Evolutionary conservation across 2,113 vertebrate genomes (phyloP).

Genomic region (Sorex fumeus): DNA sequence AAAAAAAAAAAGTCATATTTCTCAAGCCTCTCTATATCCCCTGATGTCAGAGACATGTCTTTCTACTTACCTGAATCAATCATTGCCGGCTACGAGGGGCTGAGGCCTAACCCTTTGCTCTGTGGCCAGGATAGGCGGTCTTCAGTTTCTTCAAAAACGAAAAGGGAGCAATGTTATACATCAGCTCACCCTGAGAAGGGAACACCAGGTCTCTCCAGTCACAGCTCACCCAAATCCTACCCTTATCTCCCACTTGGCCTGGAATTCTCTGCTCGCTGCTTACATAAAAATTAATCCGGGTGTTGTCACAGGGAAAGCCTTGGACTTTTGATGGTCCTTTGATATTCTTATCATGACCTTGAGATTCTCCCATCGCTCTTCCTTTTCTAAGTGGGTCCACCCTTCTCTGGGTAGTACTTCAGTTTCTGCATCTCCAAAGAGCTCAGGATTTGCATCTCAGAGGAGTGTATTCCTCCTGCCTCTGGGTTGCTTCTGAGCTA

Average conservation of each 20-base stretch:
- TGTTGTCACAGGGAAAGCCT: too few species aligned
- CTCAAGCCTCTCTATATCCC: not conserved
- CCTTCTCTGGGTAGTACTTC: too few species aligned
- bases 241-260: not conserved
- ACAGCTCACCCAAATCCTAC: not conserved
- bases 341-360: not conserved
- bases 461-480: too few species aligned
- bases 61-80: not conserved
- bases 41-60: not conserved
- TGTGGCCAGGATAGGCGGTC: not conserved
- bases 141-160: not conserved
- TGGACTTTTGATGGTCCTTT: not conserved
- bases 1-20: constrained; percentile 3
- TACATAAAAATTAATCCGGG: too few species aligned
- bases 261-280: too few species aligned
- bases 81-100: not conserved
- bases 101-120: not conserved
- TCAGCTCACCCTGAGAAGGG: not conserved
- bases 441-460: too few species aligned
- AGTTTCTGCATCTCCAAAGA: too few species aligned
- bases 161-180: not conserved
- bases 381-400: too few species aligned
- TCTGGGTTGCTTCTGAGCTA: too few species aligned
- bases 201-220: too few species aligned
- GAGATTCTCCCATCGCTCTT: not conserved